A percentile compares a stretch with the other conserved stretches of the same genome.
phyloP scores from a whole-genome alignment of 2,797 vertebrate species.

The Synaphobranchus kaupii region DNA sequence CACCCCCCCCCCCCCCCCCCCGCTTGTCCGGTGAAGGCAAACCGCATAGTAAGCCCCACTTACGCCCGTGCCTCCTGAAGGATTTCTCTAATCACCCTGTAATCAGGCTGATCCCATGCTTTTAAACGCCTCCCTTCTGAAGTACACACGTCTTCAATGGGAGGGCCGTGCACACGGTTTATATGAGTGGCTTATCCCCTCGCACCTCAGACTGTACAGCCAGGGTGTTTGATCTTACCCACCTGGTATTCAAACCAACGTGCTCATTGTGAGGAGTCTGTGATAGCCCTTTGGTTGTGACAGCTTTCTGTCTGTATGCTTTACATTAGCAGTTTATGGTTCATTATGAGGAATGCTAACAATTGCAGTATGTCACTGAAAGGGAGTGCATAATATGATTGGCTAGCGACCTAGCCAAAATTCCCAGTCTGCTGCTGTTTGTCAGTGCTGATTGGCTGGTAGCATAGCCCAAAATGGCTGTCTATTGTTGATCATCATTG shows the following conservation, averaged over 20 bases:
- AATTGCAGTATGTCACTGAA: neutral
- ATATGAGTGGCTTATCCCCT: neutral
- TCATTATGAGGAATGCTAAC: neutral
- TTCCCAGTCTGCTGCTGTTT: too few species aligned
- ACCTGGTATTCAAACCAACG: neutral
- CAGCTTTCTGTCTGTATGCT: neutral
- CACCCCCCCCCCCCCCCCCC: neutral
- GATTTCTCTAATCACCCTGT: slow-evolving; percentile 20
- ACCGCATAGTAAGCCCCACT: slow-evolving; percentile 3
- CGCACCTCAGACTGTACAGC: neutral
- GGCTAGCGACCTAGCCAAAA: neutral
- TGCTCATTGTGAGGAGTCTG: neutral
- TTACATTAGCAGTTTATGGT: neutral
- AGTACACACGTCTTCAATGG: neutral
- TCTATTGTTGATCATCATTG: neutral
- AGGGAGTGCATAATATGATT: neutral
- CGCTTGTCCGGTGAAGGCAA: neutral
- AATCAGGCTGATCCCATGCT: slow-evolving; percentile 14
- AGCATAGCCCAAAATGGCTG: neutral
- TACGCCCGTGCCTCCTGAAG: neutral
- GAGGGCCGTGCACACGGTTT: neutral
- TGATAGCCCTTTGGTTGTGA: neutral
- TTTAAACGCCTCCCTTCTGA: slow-evolving; percentile 18
- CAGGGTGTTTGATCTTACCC: neutral
- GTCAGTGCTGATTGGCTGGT: neutral